These are phyloP conservation scores for Balanococcus diminutus DNA, from an alignment of 2,888 invertebrate genomes.

Conservation along the genomic window DNA sequence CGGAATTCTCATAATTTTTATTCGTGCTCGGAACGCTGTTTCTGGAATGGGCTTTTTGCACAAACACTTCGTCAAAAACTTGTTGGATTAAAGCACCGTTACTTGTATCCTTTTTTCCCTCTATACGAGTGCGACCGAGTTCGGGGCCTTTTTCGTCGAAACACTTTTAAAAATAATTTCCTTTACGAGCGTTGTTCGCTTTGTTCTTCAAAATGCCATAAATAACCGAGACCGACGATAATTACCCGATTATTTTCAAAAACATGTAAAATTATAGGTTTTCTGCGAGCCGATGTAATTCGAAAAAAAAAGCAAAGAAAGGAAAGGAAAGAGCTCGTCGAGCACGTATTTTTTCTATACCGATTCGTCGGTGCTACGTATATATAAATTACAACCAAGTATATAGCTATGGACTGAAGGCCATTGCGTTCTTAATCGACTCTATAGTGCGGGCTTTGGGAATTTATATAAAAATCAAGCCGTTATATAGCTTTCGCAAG, in stretches of 20 bases:
- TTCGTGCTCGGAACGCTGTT: not conserved
- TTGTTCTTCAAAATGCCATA: constrained; percentile 20
- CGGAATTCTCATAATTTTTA: constrained; percentile 1
- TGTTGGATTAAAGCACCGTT: not conserved
- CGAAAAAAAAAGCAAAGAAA: not conserved
- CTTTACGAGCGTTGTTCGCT: not conserved
- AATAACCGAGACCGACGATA: not conserved
- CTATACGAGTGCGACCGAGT: too few species aligned
- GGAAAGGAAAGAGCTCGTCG: not conserved
- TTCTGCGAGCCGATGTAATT: not conserved
- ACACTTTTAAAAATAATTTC: not conserved
- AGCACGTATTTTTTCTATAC: not conserved
- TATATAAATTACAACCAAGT: not conserved
- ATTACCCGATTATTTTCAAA: constrained; percentile 21
- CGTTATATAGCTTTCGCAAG: not conserved
- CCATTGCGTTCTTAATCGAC: constrained; percentile 13
- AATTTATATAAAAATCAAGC: constrained; percentile 14
- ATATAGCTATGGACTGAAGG: not conserved
- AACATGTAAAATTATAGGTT: constrained; percentile 29
- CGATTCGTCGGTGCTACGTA: not conserved
- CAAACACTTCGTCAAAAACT: not conserved
- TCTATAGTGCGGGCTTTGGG: not conserved
- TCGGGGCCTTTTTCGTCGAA: not conserved
- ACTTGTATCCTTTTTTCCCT: not conserved
- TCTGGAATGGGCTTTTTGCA: not conserved